phyloP scores from a whole-genome alignment of 2,113 vertebrate genomes.

The Pantherophis guttatus region DNA sequence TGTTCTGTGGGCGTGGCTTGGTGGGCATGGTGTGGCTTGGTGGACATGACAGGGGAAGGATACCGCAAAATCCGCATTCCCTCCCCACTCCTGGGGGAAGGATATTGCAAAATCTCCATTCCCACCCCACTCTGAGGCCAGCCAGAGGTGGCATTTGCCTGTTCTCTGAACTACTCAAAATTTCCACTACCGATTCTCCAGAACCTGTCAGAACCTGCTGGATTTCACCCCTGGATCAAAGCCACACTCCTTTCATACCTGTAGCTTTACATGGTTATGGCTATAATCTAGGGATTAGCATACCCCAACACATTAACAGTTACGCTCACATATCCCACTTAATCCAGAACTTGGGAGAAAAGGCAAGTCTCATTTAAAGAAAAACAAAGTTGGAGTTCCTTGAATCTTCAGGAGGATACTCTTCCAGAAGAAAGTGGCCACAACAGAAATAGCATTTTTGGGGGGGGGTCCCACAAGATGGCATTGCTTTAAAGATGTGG shows the following conservation, averaged over 20 bases:
- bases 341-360: neutral
- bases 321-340: neutral
- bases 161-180: no score
- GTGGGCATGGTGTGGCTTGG: no score
- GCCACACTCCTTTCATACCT: neutral
- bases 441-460: neutral
- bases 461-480: neutral
- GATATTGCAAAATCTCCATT: no score
- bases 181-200: no score
- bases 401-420: neutral
- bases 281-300: neutral
- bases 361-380: neutral
- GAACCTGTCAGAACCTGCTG: no score
- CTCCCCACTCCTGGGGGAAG: no score
- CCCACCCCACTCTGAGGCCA: no score
- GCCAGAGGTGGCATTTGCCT: no score
- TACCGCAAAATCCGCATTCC: no score
- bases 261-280: neutral
- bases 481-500: neutral
- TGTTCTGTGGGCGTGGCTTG: no score
- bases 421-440: neutral
- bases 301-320: neutral
- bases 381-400: neutral
- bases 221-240: neutral
- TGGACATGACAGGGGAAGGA: no score